Base-by-base conservation (phyloP, 2,113 vertebrate species). In the Ploceus nigricollis region DNA sequence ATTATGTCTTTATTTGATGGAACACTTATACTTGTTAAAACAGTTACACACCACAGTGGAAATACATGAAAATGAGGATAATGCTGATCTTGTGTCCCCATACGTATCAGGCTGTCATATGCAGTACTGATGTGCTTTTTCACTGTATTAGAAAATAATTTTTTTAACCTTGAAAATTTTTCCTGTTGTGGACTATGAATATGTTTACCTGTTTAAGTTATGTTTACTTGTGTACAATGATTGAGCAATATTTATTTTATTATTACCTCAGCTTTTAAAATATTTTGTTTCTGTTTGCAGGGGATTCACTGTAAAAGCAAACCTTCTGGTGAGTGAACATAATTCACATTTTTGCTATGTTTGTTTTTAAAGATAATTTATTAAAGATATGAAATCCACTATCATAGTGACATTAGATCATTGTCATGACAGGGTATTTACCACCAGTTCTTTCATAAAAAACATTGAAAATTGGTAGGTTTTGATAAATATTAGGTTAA, bases 301-400 rank as follows among this genome's bases (percentile, higher is more conserved):
- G 97, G 97, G 28, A 87, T 97, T 95, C 88, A 94, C n/a, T 97
- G 97, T 91, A 97, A 97, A 96, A 94, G 72, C 66, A 97, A 96
- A 77, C 85, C 93, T 92, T 95, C 93, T 40, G 73, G 97, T 98
- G 77, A 98, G 97, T 98, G 97, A 68, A 53, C 10, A 40, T 70
- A 1, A 58, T 92, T 90, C 20, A 50, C 6, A 30, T 81, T 94
- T 85, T 87, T 53, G 69, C 50, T 94, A 8, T 14, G 27, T 66
- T 87, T 83, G 6, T 45, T 84, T 95, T 78, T 64, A 39, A 83
- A 79, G 28, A 61, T 39, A 51, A 63, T 58, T 87, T 65, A 25
- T 53, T 82, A 17, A 27, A 47, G 42, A 37, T 65, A 40, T 56
- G 60, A 83, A 81, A 69, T 76, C 23, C 7, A 20, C 16, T 57